Conservation (phyloP, 2,888 invertebrate species). For the Caenorhabditis parvicauda region DNA sequence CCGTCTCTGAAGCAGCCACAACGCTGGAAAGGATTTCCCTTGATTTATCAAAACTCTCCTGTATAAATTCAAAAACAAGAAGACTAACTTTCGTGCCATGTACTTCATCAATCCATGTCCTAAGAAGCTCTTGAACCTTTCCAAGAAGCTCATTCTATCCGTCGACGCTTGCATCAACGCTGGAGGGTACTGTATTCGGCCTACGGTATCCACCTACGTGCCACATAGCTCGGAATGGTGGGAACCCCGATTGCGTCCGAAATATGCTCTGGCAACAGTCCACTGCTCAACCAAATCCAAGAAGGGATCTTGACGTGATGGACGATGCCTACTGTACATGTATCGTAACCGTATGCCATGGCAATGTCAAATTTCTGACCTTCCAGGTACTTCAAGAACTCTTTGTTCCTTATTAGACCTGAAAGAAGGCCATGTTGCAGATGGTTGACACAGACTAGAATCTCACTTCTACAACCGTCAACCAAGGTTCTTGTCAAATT, state of each 20-base stretch:
- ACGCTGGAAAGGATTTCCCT: constrained; percentile 31
- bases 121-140: constrained; percentile 39
- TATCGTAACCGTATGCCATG: constrained; percentile 45
- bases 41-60: too few relatives aligned
- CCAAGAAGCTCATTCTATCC: constrained; percentile 43
- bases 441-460: too few relatives aligned
- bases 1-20: constrained; percentile 26
- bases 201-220: too few relatives aligned
- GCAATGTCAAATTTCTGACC: constrained; percentile 49
- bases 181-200: too few relatives aligned
- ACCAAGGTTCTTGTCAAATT: too few relatives aligned
- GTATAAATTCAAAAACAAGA: too few relatives aligned
- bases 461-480: too few relatives aligned
- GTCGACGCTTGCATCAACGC: constrained; percentile 43
- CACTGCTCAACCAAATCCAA: constrained; percentile 55
- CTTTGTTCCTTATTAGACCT: constrained; percentile 28
- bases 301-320: constrained; percentile 47
- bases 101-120: too few relatives aligned
- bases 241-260: constrained; percentile 44
- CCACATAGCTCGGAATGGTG: constrained; percentile 43
- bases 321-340: constrained; percentile 50
- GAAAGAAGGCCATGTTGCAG: too few relatives aligned
- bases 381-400: constrained; percentile 33
- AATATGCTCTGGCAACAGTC: constrained; percentile 44
- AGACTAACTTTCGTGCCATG: too few relatives aligned